These are phyloP conservation scores for Gallinago undulata DNA, from an alignment of 2,113 vertebrate genomes.

Conservation along the genomic window DNA sequence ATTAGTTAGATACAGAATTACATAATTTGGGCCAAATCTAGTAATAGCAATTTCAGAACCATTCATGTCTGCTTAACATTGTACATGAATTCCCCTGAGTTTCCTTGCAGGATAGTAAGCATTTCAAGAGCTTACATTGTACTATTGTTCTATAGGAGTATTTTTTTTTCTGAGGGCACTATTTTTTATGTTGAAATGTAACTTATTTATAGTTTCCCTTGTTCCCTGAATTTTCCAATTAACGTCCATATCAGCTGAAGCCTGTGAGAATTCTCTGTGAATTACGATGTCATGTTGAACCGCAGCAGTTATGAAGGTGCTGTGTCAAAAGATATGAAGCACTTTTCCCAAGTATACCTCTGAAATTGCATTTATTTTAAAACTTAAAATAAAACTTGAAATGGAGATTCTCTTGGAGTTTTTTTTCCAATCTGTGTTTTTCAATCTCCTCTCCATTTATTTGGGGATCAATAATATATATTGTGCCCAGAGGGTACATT, in stretches of 20 bases:
- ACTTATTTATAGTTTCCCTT: constrained; percentile 54
- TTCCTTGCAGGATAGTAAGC: background rate
- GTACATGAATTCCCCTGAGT: background rate
- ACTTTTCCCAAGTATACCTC: background rate
- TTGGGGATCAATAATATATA: constrained; percentile 46
- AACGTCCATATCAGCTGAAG: constrained; percentile 57
- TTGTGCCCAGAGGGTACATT: constrained; percentile 39
- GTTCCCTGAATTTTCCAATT: constrained; percentile 71
- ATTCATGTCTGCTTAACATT: background rate
- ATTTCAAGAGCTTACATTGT: background rate
- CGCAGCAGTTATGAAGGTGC: constrained; percentile 46
- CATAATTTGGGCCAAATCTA: background rate
- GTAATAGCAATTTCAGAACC: background rate
- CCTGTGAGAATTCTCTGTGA: constrained; percentile 57
- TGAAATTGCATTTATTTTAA: constrained; percentile 28
- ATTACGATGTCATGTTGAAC: constrained; percentile 32
- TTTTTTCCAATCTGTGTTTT: constrained; percentile 61
- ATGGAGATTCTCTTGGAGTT: constrained; percentile 12
- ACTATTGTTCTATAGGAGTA: background rate
- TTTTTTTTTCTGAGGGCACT: constrained; percentile 18
- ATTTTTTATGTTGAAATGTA: constrained; percentile 50
- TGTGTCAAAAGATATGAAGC: constrained; percentile 36
- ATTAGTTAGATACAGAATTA: background rate
- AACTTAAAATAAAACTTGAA: constrained; percentile 28
- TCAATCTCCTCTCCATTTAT: constrained; percentile 57